These are phyloP conservation scores for Spodoptera litura DNA, from an alignment of 1,140 invertebrate species.

Conservation along the genomic window DNA sequence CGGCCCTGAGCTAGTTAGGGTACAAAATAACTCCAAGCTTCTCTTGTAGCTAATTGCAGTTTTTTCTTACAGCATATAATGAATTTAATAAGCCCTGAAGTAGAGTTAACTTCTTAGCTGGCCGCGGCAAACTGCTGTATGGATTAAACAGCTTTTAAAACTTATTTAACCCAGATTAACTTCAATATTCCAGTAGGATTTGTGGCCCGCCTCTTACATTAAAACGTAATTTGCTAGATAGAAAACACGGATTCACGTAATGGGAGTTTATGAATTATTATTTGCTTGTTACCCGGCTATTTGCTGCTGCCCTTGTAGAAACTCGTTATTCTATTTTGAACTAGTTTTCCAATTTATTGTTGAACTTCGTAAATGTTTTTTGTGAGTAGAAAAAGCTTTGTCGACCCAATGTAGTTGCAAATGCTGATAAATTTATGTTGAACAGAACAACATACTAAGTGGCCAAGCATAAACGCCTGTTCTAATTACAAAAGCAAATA, in stretches of 20 bases:
- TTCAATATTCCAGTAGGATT: conserved; percentile 44
- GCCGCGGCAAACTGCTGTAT: conserved; percentile 51
- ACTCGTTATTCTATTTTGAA: conserved; percentile 14
- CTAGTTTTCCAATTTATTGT: conserved; percentile 26
- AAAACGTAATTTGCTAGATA: conserved; percentile 38
- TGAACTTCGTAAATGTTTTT: conserved; percentile 17
- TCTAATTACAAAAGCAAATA: no score
- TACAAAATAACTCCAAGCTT: conserved; percentile 49
- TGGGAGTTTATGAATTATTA: conserved; percentile 35
- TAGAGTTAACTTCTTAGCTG: conserved; percentile 45
- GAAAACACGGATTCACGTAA: conserved; percentile 22
- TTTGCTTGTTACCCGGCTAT: conserved; percentile 3
- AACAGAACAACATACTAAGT: no score
- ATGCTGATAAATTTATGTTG: background rate
- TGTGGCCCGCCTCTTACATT: conserved; percentile 27
- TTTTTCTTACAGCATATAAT: conserved; percentile 57
- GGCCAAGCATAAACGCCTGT: no score
- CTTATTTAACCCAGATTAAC: conserved; percentile 49
- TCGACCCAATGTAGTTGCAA: background rate
- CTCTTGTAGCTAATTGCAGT: conserved; percentile 57
- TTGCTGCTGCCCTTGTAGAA: conserved; percentile 13
- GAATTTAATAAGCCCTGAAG: conserved; percentile 54
- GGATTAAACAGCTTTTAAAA: conserved; percentile 51
- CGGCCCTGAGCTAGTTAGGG: conserved; percentile 37
- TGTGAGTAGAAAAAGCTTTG: conserved; percentile 6